A percentile compares a stretch with the other conserved stretches of the same genome.
phyloP scores from a whole-genome alignment of 1,140 invertebrate species.

The Caenorhabditis brenneri region DNA sequence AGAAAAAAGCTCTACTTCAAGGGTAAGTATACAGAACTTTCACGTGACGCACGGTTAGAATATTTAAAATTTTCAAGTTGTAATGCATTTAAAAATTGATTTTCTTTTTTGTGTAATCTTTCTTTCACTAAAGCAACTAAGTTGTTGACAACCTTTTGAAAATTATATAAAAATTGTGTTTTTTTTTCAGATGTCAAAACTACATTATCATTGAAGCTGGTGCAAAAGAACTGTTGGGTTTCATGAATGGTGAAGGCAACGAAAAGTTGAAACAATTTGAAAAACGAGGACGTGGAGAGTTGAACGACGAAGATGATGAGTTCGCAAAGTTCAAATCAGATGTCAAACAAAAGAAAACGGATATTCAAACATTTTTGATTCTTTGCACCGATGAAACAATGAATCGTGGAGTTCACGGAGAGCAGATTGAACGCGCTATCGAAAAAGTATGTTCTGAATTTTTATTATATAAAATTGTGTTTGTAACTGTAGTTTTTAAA shows the following conservation, averaged over 20 bases:
- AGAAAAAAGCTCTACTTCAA: slow-evolving; percentile 46
- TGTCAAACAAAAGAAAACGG: slow-evolving; percentile 8
- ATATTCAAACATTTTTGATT: not conserved
- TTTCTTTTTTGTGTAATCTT: too few relatives aligned
- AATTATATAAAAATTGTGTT: not conserved
- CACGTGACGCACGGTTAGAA: too few relatives aligned
- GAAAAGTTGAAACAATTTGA: slow-evolving; percentile 19
- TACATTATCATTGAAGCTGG: slow-evolving; percentile 16
- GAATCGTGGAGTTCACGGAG: slow-evolving; percentile 1
- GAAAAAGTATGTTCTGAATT: slow-evolving; percentile 12
- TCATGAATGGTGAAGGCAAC: slow-evolving; percentile 12
- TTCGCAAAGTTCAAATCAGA: not conserved
- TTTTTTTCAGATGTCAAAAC: slow-evolving; percentile 44
- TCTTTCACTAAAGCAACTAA: too few relatives aligned
- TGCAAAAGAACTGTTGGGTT: not conserved
- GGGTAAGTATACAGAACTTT: slow-evolving; percentile 23
- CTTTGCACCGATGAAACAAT: not conserved
- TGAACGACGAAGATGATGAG: slow-evolving; percentile 15
- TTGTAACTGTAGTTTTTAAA: too few relatives aligned
- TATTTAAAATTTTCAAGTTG: too few relatives aligned
- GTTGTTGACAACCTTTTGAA: too few relatives aligned
- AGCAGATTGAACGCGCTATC: not conserved
- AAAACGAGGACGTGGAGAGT: not conserved
- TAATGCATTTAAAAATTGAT: too few relatives aligned
- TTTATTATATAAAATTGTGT: too few relatives aligned